Base-by-base conservation (phyloP, 1,140 invertebrate genomes). In the Araneus ventricosus region DNA sequence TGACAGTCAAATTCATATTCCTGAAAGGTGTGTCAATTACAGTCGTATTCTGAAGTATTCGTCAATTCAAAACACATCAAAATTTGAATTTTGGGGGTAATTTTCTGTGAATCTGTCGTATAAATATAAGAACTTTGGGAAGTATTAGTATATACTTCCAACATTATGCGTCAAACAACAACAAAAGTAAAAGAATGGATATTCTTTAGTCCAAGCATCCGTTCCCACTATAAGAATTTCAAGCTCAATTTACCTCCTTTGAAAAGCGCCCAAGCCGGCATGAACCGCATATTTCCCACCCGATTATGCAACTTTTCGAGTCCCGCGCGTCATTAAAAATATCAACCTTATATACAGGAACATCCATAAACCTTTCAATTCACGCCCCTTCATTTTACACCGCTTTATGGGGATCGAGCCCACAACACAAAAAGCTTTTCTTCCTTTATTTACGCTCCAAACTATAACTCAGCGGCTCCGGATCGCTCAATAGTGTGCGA, bases 331-430 rank as follows among this genome's bases (percentile, higher is more conserved):
- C 88, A 90, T 90, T 79, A 90, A 79, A 90, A 79, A 79, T 37
- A 59, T 67, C 39, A n/a, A 70, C 67, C 41, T 52, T 24, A 79
- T 14, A 24, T 27, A 30, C 24, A 24, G 88, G 45, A n/a, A 52
- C 59, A 90, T 79, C 41, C 24, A 89, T 89, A 89, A 75, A 75
- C 67, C 63, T 52, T 63, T 89, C 88, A 80, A 52, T 90, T 90
- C 88, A 90, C 88, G 88, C 88, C 88, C 70, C 39, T 67, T 57
- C 70, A 37, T 80, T 79, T 80, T 90, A 90, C 88, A 90, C 67
- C 61, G 37, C 87, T 45, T 67, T 88, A 88, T 88, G 34, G 87
- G 24, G 8, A 20, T 34, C 30, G 70, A 34, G 34, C 34, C 59
- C 59, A 24, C 57, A 87, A 8, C 85, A 87, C 85, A 87, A 87